Evolutionary conservation across 2,888 invertebrate species (phyloP).

Genomic region (Rhingia rostrata): DNA sequence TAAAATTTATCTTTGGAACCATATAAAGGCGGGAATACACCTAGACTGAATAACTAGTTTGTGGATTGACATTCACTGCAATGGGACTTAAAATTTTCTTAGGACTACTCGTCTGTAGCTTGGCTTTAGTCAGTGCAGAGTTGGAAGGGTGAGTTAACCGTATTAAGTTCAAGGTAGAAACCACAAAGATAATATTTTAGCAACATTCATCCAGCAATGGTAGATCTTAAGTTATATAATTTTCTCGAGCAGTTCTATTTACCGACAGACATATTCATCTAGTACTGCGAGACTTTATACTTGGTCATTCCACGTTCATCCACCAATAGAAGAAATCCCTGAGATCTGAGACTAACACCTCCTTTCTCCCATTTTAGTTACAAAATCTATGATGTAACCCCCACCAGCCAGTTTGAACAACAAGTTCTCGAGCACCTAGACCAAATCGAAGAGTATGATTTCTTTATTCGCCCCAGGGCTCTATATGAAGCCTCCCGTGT

Average conservation of each 20-base stretch:
- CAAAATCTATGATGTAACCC: conserved; percentile 80
- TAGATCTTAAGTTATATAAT: background rate
- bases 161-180: too few relatives aligned
- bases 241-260: too few relatives aligned
- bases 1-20: background rate
- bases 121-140: conserved; percentile 61
- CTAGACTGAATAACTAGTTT: background rate
- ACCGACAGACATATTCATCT: too few relatives aligned
- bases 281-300: too few relatives aligned
- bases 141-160: conserved; percentile 58
- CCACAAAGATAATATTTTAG: too few relatives aligned
- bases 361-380: conserved; percentile 76
- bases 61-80: background rate
- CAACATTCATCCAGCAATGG: background rate
- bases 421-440: conserved; percentile 77
- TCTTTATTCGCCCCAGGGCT: conserved; percentile 78
- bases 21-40: background rate
- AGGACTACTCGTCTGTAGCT: conserved; percentile 45
- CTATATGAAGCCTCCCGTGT: conserved; percentile 77
- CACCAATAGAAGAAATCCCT: too few relatives aligned
- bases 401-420: conserved; percentile 77
- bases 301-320: too few relatives aligned
- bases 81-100: conserved; percentile 48
- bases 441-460: conserved; percentile 77
- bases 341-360: too few relatives aligned